Conservation (phyloP, 1,140 invertebrate genomes). For the Conopomorpha cramerella region DNA sequence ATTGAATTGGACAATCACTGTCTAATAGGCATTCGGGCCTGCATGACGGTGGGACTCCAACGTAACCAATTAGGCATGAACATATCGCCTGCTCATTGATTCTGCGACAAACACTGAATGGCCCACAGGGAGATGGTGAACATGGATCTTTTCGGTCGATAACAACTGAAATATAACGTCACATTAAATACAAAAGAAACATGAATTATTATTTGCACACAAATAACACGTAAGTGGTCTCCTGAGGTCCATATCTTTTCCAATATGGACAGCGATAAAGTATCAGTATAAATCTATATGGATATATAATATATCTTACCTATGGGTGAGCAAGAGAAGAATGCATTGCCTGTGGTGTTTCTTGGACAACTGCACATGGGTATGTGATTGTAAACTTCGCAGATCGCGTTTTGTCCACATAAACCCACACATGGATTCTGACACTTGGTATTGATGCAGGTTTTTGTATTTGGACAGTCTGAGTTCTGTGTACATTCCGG, state of each 20-base stretch:
- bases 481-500: conserved; percentile 73
- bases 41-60: conserved; percentile 75
- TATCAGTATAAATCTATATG: not conserved
- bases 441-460: conserved; percentile 84
- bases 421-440: conserved; percentile 78
- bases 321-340: conserved; percentile 48
- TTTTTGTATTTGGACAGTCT: conserved; percentile 77
- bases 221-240: not conserved
- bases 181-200: not conserved
- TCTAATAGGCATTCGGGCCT: conserved; percentile 72
- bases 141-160: too few relatives aligned
- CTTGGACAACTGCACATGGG: conserved; percentile 67
- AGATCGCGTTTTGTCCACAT: conserved; percentile 67
- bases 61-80: conserved; percentile 71
- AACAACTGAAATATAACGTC: conserved; percentile 16
- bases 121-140: conserved; percentile 65
- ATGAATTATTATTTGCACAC: not conserved
- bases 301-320: conserved; percentile 32
- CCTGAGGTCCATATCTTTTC: too few relatives aligned
- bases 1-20: conserved; percentile 75
- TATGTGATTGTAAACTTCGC: conserved; percentile 67
- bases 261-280: too few relatives aligned
- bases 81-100: conserved; percentile 68
- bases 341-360: conserved; percentile 66
- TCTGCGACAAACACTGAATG: conserved; percentile 72